Evolutionary conservation across 2,797 vertebrate genomes (phyloP).

Genomic region (Pachyuromys duprasi): DNA sequence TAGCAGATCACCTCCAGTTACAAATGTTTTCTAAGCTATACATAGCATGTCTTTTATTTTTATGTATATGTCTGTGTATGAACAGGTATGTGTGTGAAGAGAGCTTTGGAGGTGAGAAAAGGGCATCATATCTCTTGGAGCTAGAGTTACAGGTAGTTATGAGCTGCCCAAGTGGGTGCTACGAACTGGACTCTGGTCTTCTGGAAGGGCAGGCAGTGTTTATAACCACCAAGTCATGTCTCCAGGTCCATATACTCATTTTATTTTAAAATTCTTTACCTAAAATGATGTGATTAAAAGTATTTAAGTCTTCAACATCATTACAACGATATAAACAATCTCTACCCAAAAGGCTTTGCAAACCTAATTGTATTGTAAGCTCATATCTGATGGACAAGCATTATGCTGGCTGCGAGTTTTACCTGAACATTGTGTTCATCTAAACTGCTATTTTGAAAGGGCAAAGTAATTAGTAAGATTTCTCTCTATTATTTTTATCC

Average conservation of each 20-base stretch:
- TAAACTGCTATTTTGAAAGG: slow-evolving; percentile 10
- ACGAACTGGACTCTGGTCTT: no score
- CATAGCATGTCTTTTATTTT: neutral
- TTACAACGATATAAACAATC: neutral
- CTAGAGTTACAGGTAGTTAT: no score
- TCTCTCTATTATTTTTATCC: neutral
- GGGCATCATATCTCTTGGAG: no score
- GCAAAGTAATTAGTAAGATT: neutral
- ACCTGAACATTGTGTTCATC: neutral
- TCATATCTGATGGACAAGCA: neutral
- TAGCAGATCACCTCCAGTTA: neutral
- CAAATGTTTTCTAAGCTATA: slow-evolving; percentile 3
- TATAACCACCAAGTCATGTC: no score
- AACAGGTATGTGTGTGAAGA: no score
- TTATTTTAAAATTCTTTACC: slow-evolving; percentile 3
- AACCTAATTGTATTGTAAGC: neutral
- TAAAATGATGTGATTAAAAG: neutral
- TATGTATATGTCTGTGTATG: no score
- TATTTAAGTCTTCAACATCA: neutral
- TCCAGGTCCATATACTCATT: neutral
- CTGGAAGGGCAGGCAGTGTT: no score
- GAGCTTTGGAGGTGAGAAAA: no score
- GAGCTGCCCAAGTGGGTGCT: no score
- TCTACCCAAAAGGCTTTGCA: neutral
- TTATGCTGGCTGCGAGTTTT: neutral